Percentiles rank a stretch among this genome's conserved stretches.
These are phyloP conservation scores for Neomicropteryx cornuta DNA, from an alignment of 1,140 invertebrate genomes.

Conservation along the genomic window DNA sequence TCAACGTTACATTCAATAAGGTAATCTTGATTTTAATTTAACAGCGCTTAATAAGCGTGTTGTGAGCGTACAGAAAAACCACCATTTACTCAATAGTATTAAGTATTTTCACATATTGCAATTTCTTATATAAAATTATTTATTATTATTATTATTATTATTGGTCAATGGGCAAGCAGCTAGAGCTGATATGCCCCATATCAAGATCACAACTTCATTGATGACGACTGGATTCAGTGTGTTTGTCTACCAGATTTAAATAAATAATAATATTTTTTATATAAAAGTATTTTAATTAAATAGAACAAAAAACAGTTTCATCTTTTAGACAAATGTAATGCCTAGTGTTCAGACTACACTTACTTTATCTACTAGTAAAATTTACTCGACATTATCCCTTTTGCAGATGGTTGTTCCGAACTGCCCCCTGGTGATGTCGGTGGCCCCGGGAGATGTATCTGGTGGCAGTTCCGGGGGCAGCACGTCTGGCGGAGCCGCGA, in stretches of 20 bases:
- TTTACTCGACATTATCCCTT: not conserved
- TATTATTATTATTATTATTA: not conserved
- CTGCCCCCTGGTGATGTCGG: constrained; percentile 66
- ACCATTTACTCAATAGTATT: no score
- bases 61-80: no score
- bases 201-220: no score
- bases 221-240: no score
- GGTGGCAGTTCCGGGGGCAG: constrained; percentile 57
- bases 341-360: not conserved
- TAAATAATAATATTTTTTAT: no score
- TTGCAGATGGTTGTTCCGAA: constrained; percentile 56
- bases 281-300: no score
- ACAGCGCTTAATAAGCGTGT: not conserved
- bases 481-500: no score
- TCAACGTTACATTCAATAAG: constrained; percentile 96
- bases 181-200: not conserved
- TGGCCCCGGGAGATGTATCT: constrained; percentile 43
- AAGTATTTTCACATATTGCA: no score
- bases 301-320: no score
- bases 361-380: not conserved
- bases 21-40: constrained; percentile 22
- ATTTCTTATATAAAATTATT: no score
- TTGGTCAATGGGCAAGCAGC: not conserved
- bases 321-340: not conserved
- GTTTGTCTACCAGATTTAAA: no score